Evolutionary conservation across 2,113 vertebrate species (phyloP).

Genomic region (Gambusia affinis): DNA sequence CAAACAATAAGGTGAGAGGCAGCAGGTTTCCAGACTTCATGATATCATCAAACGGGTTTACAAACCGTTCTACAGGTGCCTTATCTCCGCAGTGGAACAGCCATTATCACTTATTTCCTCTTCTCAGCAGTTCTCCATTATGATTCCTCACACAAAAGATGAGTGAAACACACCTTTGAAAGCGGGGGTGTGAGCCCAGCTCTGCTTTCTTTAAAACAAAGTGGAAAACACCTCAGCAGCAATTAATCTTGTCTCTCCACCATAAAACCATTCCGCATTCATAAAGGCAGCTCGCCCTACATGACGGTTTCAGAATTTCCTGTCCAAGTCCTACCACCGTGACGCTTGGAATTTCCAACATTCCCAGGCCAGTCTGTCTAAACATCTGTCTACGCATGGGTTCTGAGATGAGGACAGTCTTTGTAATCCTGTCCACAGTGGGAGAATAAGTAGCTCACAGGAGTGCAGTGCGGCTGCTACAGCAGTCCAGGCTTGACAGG

Average conservation of each 20-base stretch:
- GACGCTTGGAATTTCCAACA: conserved; percentile 12
- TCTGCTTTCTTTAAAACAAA: conserved; percentile 4
- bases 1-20: conserved; percentile 56
- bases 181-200: conserved; percentile 15
- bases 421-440: conserved; percentile 69
- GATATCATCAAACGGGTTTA: conserved; percentile 50
- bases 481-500: conserved; percentile 72
- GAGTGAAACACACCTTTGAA: conserved; percentile 37
- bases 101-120: conserved; percentile 37
- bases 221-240: background rate
- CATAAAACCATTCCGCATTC: conserved; percentile 9
- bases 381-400: conserved; percentile 52
- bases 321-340: conserved; percentile 9
- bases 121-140: conserved; percentile 15
- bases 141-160: conserved; percentile 30
- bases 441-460: conserved; percentile 69
- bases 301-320: conserved; percentile 35
- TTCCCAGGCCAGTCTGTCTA: conserved; percentile 21
- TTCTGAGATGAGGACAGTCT: conserved; percentile 67
- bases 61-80: conserved; percentile 40
- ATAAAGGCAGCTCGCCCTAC: conserved; percentile 34
- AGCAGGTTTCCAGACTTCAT: conserved; percentile 42
- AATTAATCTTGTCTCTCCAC: background rate
- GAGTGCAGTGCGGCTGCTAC: conserved; percentile 74
- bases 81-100: conserved; percentile 38